phyloP scores from a whole-genome alignment of 2,113 vertebrate genomes.

The Fulmarus glacialis region DNA sequence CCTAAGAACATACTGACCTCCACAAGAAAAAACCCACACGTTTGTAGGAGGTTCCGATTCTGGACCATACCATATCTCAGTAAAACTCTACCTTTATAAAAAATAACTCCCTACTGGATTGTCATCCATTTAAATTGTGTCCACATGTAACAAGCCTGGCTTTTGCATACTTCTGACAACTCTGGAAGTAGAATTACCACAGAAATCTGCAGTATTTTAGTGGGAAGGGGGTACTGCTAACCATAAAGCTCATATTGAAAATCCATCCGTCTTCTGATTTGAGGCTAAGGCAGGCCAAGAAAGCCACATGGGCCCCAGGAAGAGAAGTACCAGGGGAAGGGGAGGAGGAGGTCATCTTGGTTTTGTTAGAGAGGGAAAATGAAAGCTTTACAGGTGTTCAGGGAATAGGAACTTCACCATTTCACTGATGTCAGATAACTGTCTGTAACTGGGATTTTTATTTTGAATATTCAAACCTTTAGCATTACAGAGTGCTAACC shows the following conservation, averaged over 20 bases:
- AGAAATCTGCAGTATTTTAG: constrained; percentile 12
- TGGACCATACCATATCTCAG: not conserved
- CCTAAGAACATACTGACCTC: not conserved
- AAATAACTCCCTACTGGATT: not conserved
- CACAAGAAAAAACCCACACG: not conserved
- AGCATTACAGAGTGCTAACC: not conserved
- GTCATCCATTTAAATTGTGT: constrained; percentile 10
- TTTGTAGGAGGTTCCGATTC: not conserved
- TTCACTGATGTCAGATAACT: not conserved
- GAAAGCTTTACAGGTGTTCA: constrained; percentile 14
- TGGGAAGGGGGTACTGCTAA: not conserved
- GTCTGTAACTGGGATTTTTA: not conserved
- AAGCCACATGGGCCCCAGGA: not conserved
- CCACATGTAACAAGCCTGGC: not conserved
- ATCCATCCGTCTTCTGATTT: constrained; percentile 3
- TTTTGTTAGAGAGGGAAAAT: constrained; percentile 2
- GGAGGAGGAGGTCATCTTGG: constrained; percentile 4
- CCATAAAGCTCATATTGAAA: constrained; percentile 17
- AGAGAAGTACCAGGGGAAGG: not conserved
- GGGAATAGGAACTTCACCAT: constrained; percentile 19
- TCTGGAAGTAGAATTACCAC: not conserved
- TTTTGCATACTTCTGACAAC: not conserved
- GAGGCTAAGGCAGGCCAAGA: not conserved
- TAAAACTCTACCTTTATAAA: not conserved
- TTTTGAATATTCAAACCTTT: not conserved